Evolutionary conservation across 2,888 invertebrate genomes (phyloP).

Genomic region (Tortricodes alternella): DNA sequence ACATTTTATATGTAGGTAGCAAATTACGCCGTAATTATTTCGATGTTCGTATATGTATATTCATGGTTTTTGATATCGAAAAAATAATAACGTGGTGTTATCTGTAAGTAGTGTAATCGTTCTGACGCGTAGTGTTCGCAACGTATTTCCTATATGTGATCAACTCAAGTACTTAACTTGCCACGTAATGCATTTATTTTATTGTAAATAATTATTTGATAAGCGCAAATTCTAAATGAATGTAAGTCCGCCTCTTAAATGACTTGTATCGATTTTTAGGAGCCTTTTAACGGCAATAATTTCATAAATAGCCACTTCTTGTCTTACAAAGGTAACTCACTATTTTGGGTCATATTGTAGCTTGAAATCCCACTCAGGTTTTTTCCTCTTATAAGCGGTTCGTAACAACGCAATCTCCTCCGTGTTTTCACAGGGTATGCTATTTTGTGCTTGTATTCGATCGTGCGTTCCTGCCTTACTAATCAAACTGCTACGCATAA

Average conservation of each 20-base stretch:
- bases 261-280: background rate
- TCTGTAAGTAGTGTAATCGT: conserved; percentile 39
- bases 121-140: conserved; percentile 14
- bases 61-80: conserved; percentile 35
- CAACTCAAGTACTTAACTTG: conserved; percentile 67
- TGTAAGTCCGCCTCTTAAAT: conserved; percentile 22
- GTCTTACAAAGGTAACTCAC: no score
- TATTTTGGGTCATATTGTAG: no score
- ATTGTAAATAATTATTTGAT: conserved; percentile 37
- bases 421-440: conserved; percentile 13
- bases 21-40: conserved; percentile 65
- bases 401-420: conserved; percentile 2
- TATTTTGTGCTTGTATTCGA: conserved; percentile 3
- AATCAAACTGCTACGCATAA: conserved; percentile 1
- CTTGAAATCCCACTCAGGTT: background rate
- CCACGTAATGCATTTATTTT: conserved; percentile 51
- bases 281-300: background rate
- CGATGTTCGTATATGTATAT: conserved; percentile 55
- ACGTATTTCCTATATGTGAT: conserved; percentile 51
- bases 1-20: conserved; percentile 58
- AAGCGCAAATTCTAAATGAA: conserved; percentile 28
- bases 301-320: no score
- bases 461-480: conserved; percentile 7
- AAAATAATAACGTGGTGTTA: conserved; percentile 34
- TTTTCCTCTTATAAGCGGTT: background rate